These are phyloP conservation scores for Chionis minor DNA, from an alignment of 2,113 vertebrate genomes.

Conservation along the genomic window DNA sequence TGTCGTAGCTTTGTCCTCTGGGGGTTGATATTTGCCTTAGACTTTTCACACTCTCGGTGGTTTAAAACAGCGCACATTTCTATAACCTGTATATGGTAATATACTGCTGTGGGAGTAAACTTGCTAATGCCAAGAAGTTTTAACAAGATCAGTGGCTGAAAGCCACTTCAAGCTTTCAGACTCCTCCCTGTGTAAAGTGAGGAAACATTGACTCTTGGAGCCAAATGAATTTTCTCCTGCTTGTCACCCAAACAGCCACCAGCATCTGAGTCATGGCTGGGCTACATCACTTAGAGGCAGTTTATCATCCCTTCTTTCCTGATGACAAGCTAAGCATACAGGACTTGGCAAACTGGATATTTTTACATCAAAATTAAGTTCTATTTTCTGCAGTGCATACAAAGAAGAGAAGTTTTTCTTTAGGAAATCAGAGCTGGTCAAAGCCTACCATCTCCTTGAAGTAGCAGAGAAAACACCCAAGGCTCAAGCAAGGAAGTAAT, in stretches of 20 bases:
- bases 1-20: neutral
- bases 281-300: neutral
- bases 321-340: slow-evolving; percentile 37
- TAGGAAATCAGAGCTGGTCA: neutral
- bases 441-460: neutral
- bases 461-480: neutral
- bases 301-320: neutral
- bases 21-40: neutral
- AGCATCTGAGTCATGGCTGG: neutral
- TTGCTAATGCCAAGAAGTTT: neutral
- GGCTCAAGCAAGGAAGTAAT: slow-evolving; percentile 20
- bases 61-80: neutral
- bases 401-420: neutral
- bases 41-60: neutral
- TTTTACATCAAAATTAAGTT: slow-evolving; percentile 3
- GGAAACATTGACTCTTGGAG: slow-evolving; percentile 41
- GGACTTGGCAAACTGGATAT: slow-evolving; percentile 15
- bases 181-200: neutral
- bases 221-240: slow-evolving; percentile 53
- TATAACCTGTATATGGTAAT: neutral
- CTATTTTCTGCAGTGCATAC: slow-evolving; percentile 4
- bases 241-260: slow-evolving; percentile 24
- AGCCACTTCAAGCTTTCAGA: slow-evolving; percentile 61
- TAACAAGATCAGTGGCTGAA: neutral
- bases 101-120: neutral